Evolutionary conservation across 2,797 vertebrate species (phyloP).

Genomic region (Sebastolobus altivelis): DNA sequence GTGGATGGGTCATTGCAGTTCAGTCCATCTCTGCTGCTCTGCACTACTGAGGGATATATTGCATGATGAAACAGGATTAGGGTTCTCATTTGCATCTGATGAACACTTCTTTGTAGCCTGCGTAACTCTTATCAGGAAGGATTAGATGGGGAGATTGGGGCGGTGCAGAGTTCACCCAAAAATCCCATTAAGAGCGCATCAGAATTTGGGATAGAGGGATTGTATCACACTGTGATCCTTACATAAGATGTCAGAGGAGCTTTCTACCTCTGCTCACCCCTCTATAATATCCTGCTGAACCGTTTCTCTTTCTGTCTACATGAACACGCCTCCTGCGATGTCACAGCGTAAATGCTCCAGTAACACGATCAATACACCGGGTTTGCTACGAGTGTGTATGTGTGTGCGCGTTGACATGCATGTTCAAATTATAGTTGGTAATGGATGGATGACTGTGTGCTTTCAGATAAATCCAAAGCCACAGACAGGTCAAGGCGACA

Average conservation of each 20-base stretch:
- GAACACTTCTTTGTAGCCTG: slow-evolving; percentile 27
- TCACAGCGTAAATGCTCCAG: slow-evolving; percentile 26
- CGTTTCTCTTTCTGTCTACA: slow-evolving; percentile 32
- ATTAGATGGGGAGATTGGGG: slow-evolving; percentile 43
- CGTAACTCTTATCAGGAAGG: slow-evolving; percentile 25
- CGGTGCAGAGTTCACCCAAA: slow-evolving; percentile 32
- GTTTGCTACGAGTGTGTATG: slow-evolving; percentile 5
- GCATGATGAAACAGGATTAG: slow-evolving; percentile 42
- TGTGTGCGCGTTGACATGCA: not conserved
- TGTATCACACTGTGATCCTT: slow-evolving; percentile 22
- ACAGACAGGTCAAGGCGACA: slow-evolving; percentile 25
- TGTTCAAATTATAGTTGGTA: slow-evolving; percentile 56
- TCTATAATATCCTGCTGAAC: slow-evolving; percentile 11
- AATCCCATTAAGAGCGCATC: slow-evolving; percentile 45
- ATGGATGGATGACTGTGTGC: slow-evolving; percentile 35
- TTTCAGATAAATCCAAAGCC: slow-evolving; percentile 37
- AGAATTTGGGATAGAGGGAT: slow-evolving; percentile 38
- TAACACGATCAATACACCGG: slow-evolving; percentile 60
- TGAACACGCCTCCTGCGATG: slow-evolving; percentile 27
- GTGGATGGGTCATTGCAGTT: slow-evolving; percentile 64
- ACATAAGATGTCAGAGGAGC: slow-evolving; percentile 52
- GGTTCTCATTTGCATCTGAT: slow-evolving; percentile 28
- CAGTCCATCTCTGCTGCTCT: slow-evolving; percentile 51
- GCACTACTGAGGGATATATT: slow-evolving; percentile 50
- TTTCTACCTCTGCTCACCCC: not conserved